Conservation (phyloP, 1,140 invertebrate species). For the Globodera rostochiensis region DNA sequence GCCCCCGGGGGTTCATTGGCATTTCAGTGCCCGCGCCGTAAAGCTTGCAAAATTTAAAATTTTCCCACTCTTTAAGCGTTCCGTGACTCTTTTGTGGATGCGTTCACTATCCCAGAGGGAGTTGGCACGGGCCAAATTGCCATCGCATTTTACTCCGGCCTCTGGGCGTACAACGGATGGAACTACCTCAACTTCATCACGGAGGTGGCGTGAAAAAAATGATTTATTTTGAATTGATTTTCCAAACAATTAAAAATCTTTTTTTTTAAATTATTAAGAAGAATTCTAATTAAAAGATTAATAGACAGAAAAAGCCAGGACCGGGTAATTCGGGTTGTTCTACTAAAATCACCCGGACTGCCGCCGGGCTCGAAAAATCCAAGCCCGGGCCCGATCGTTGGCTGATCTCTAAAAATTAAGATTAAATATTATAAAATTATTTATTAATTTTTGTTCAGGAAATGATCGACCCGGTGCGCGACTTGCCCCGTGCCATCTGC, state of each 20-base stretch:
- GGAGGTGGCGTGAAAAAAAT: conserved; percentile 69
- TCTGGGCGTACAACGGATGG: conserved; percentile 99
- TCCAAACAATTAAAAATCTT: not conserved
- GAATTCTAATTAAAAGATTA: no score
- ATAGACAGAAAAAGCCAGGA: no score
- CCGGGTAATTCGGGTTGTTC: no score
- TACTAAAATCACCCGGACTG: no score
- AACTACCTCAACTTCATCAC: conserved; percentile 78
- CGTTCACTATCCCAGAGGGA: conserved; percentile 74
- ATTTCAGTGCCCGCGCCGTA: no score
- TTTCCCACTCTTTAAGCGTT: conserved; percentile 67
- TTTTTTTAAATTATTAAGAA: no score
- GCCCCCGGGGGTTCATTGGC: no score
- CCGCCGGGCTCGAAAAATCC: no score
- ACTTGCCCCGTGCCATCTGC: conserved; percentile 89
- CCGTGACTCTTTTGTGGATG: conserved; percentile 79
- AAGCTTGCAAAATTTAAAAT: no score
- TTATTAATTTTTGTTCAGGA: conserved; percentile 68
- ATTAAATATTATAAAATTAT: no score
- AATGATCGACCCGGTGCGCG: conserved; percentile 91
- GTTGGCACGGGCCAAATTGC: conserved; percentile 81
- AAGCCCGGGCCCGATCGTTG: no score
- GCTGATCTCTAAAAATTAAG: no score
- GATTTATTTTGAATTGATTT: not conserved
- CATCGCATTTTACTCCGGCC: conserved; percentile 94